These are phyloP conservation scores for Scaptomyza flava DNA, from an alignment of 2,888 invertebrate species.

Conservation along the genomic window DNA sequence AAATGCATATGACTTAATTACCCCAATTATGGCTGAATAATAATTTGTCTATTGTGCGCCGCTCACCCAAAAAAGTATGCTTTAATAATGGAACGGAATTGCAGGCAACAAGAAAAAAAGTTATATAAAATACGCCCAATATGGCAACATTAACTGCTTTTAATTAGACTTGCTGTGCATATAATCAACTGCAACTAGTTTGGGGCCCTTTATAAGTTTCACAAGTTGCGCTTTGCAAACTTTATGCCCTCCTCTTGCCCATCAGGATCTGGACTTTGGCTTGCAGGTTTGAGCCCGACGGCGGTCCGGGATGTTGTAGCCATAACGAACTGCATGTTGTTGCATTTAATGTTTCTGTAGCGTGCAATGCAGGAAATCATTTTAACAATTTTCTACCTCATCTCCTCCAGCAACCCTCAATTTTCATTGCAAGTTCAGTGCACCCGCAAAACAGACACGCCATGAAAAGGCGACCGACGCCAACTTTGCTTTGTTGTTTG, in stretches of 20 bases:
- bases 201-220: constrained; percentile 36
- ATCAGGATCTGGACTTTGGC: background rate
- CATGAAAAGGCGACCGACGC: constrained; percentile 61
- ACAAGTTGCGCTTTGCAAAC: constrained; percentile 42
- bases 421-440: constrained; percentile 66
- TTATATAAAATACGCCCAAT: constrained; percentile 10
- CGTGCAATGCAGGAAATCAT: constrained; percentile 77
- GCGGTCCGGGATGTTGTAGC: constrained; percentile 50
- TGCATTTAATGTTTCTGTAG: constrained; percentile 73
- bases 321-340: constrained; percentile 63
- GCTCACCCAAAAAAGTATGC: constrained; percentile 15
- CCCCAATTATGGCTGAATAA: background rate
- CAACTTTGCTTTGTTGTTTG: constrained; percentile 63
- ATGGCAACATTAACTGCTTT: constrained; percentile 66
- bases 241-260: background rate
- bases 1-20: constrained; percentile 8
- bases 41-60: background rate
- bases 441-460: constrained; percentile 67
- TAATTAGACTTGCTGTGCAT: constrained; percentile 70
- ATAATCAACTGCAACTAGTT: constrained; percentile 66
- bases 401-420: background rate
- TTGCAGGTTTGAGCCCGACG: constrained; percentile 18
- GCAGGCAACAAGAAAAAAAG: background rate
- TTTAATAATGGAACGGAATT: constrained; percentile 27
- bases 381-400: constrained; percentile 73